Evolutionary conservation across 2,888 invertebrate species (phyloP).

Genomic region (Tachystola acroxantha): DNA sequence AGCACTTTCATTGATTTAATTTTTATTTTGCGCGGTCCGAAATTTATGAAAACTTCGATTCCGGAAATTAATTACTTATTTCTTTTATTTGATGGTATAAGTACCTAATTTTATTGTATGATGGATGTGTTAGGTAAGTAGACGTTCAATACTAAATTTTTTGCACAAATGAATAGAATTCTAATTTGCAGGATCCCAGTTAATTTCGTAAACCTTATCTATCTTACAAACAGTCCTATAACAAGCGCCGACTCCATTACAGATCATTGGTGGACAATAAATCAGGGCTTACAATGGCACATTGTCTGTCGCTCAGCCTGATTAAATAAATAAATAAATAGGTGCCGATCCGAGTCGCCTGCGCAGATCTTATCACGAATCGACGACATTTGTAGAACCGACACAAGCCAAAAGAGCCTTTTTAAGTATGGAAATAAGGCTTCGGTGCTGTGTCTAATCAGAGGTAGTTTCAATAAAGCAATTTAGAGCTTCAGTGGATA

Average conservation of each 20-base stretch:
- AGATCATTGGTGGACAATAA: conserved; percentile 55
- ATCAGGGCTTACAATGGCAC: conserved; percentile 73
- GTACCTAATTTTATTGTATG: no score
- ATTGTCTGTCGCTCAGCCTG: conserved; percentile 73
- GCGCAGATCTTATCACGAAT: conserved; percentile 63
- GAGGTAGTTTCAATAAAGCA: conserved; percentile 25
- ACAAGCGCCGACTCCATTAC: conserved; percentile 33
- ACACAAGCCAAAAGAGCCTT: conserved; percentile 44
- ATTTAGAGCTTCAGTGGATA: conserved; percentile 32
- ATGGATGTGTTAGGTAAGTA: no score
- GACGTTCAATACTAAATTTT: no score
- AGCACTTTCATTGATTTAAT: no score
- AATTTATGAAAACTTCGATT: no score
- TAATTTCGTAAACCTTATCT: no score
- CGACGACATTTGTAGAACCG: conserved; percentile 53
- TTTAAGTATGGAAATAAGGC: conserved; percentile 39
- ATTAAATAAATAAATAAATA: conserved; percentile 74
- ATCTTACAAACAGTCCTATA: not conserved
- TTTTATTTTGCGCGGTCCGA: no score
- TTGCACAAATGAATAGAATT: no score
- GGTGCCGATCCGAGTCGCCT: conserved; percentile 62
- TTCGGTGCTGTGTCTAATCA: conserved; percentile 36
- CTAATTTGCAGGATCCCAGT: no score
- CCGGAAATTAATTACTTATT: no score
- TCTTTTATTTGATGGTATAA: no score